Conservation (phyloP, 2,797 vertebrate genomes). For the Acropternis orthonyx region DNA sequence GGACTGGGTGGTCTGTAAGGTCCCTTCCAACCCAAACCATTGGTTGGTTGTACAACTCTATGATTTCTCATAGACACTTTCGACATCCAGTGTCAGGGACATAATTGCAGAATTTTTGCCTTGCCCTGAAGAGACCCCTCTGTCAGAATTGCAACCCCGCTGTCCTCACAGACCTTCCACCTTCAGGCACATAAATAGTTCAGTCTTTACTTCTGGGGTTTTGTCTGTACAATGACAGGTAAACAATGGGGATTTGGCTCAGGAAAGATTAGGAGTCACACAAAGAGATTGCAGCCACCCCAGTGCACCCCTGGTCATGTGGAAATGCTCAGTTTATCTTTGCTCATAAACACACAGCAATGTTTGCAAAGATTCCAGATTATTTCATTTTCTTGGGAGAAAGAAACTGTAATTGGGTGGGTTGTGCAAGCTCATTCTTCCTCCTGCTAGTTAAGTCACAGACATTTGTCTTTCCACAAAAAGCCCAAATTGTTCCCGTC, state of each 20-base stretch:
- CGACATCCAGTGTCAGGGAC: not conserved
- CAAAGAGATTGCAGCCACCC: not conserved
- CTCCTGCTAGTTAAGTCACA: not conserved
- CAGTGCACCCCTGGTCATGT: rapidly evolving
- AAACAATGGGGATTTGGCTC: not conserved
- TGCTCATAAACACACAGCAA: not conserved
- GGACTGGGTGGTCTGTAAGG: not conserved
- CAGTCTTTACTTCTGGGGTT: not conserved
- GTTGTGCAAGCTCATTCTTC: not conserved
- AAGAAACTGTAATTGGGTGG: not conserved
- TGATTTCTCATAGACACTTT: not conserved
- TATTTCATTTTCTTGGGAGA: not conserved
- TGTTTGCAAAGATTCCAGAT: not conserved
- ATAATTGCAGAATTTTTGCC: not conserved
- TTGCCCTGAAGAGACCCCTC: not conserved
- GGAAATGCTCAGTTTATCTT: not conserved
- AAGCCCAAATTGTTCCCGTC: constrained; percentile 6
- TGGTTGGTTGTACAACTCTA: not conserved
- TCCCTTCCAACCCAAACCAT: not conserved
- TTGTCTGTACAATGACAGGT: not conserved
- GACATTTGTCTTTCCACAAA: constrained; percentile 39
- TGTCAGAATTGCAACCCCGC: not conserved
- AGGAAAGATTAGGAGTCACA: not conserved
- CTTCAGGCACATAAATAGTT: not conserved
- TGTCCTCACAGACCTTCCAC: not conserved